These are phyloP conservation scores for Parotocinclus haroldoi DNA, from an alignment of 2,797 vertebrate species.

Conservation along the genomic window DNA sequence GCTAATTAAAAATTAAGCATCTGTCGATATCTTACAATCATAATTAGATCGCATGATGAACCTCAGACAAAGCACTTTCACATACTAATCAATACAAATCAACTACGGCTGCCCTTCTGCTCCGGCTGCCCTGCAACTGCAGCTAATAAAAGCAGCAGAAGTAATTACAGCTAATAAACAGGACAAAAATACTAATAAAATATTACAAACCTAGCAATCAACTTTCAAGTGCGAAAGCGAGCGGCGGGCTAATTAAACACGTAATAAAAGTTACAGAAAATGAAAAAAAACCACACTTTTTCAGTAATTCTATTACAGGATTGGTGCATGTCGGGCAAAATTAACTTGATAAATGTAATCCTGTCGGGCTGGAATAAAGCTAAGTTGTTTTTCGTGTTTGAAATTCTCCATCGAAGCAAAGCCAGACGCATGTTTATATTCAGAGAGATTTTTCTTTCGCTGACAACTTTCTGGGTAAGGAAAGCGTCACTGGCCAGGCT, in stretches of 20 bases:
- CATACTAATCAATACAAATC: constrained; percentile 44
- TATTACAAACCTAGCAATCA: constrained; percentile 33
- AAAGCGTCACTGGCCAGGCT: constrained; percentile 19
- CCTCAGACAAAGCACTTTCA: constrained; percentile 41
- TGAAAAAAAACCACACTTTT: neutral
- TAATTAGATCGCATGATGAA: constrained; percentile 48
- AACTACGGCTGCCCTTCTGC: constrained; percentile 29
- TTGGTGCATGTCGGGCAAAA: neutral
- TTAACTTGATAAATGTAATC: constrained; percentile 1
- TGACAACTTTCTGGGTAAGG: constrained; percentile 18
- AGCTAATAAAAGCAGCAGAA: constrained; percentile 28
- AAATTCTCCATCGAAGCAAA: neutral
- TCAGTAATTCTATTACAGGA: neutral
- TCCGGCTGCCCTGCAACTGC: constrained; percentile 15
- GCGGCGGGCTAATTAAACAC: neutral
- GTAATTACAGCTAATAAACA: constrained; percentile 37
- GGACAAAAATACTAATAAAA: constrained; percentile 29
- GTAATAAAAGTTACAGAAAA: neutral
- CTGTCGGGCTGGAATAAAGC: no score
- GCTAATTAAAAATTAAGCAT: constrained; percentile 46
- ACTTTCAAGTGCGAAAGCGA: constrained; percentile 1
- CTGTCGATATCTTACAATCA: constrained; percentile 43
- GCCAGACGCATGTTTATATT: neutral
- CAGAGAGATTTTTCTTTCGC: constrained; percentile 13
- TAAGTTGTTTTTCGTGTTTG: neutral